These are phyloP conservation scores for human (Homo sapiens) DNA, from an alignment of 2,113 vertebrate genomes.

Conservation along the genomic window GRCh38 chr5:50397001-50397500, in stretches of 20 bases:
- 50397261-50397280: constrained; percentile 10
- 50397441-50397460: constrained; percentile 29
- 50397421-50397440: background rate
- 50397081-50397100: background rate
- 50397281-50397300: constrained; percentile 13
- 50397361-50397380: background rate
- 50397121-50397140: background rate
- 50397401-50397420: constrained; percentile 24
- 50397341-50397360: background rate
- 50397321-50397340: background rate
- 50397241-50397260: constrained; percentile 6
- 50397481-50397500: background rate
- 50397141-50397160: background rate
- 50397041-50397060: constrained; percentile 14
- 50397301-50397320: constrained; percentile 47
- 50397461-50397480: background rate
- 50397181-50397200: background rate
- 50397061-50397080: background rate
- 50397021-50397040: constrained; percentile 16
- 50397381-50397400: background rate
- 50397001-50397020: background rate
- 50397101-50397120: background rate
- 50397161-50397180: background rate
- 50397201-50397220: background rate
- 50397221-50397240: background rate